Base-by-base conservation (phyloP, 2,888 invertebrate genomes). In the Thecophora atra region DNA sequence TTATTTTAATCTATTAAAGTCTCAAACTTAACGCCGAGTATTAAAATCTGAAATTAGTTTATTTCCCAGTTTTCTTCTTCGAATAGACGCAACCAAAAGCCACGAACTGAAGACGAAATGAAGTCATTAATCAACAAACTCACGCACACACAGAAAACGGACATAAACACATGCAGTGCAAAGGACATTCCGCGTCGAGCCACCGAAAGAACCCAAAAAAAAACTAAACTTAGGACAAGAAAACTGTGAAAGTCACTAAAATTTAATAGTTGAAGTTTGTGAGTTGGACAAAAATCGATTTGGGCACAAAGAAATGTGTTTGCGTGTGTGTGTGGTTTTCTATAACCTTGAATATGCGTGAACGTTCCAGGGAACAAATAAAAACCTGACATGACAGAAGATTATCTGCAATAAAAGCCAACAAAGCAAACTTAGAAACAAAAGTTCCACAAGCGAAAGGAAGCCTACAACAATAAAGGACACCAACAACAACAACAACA, bases 121-220 rank as follows among this genome's bases (percentile, higher is more conserved):
- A 44, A 42, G 62, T 70, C 70, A 70, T 70, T 63, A 70, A 70
- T 70, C 70, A 70, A 52, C 37, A 1, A 37, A 2, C 37, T 37
- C 44, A 28, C 60, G 44, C 60, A 69, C 69, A 69, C 60, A 60
- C 60, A 60, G 60, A 69, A 44, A 37, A 72, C 71, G 54, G 42
- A 37, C 58, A 65, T 17, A 13, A 0, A 19, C 54, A 63, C 42
- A 70, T 58, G 54, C 0, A 28, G 15, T 64, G 15, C 37, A 69
- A n/a, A 51, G 30, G n/a, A 69, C 58, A 51, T 54, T 60, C 69
- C 19, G 28, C 42, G 60, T n/a, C 7, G 58, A 37, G 11, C 37
- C 42, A 64, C 4, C 19, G 13, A 64, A 17, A 47, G 47, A 42
- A 64, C 19, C 21, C 17, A 21, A 24, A 2, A 37, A 37, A 37